Evolutionary conservation across 2,113 vertebrate species (phyloP).

Genomic region (Strix aluco): DNA sequence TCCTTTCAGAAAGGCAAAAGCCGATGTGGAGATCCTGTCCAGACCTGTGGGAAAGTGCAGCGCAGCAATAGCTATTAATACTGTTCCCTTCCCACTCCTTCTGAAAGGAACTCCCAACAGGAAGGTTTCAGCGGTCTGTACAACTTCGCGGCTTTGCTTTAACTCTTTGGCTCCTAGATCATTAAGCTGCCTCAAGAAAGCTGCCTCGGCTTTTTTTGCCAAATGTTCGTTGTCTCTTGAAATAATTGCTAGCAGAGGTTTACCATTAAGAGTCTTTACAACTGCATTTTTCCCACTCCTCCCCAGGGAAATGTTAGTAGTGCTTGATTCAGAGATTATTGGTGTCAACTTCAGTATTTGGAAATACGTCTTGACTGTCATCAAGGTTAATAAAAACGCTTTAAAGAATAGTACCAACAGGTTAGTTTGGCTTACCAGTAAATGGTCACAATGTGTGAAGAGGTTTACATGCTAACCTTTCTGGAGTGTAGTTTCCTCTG

Average conservation of each 20-base stretch:
- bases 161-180: conserved; percentile 72
- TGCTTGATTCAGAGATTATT: neutral
- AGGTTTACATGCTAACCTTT: neutral
- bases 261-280: conserved; percentile 30
- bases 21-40: conserved; percentile 76
- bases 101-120: conserved; percentile 81
- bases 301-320: neutral
- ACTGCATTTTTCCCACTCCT: neutral
- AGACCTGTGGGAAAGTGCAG: conserved; percentile 80
- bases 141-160: conserved; percentile 65
- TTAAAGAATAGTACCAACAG: neutral
- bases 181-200: conserved; percentile 16
- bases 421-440: conserved; percentile 7
- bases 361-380: neutral
- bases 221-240: conserved; percentile 44
- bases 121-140: conserved; percentile 73
- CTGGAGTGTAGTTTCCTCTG: neutral
- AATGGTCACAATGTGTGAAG: neutral
- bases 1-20: conserved; percentile 70
- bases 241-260: conserved; percentile 45
- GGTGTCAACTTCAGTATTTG: neutral
- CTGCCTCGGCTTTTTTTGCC: neutral
- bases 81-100: conserved; percentile 74
- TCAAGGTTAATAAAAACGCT: neutral
- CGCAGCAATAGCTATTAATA: conserved; percentile 76